Conservation (phyloP, 2,797 vertebrate genomes). For the Tokudaia tokunoshimensis region DNA sequence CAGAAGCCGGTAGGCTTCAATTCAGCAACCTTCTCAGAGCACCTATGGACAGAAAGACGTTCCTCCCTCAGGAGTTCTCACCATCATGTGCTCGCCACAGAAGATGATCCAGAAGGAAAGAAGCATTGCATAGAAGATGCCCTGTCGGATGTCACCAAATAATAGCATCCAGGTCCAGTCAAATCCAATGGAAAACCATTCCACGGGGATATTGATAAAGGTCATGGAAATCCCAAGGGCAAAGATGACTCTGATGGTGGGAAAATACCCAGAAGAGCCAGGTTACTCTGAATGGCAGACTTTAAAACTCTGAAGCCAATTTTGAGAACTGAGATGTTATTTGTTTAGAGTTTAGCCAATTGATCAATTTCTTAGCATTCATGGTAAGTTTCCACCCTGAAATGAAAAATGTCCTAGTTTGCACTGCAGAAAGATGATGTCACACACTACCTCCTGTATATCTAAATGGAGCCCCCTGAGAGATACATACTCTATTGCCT, state of each 20-base stretch:
- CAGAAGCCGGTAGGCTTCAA: too few species aligned
- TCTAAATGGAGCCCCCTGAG: background rate
- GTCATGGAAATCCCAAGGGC: constrained; percentile 99
- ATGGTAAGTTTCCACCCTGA: background rate
- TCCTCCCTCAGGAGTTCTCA: constrained; percentile 80
- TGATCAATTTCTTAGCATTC: background rate
- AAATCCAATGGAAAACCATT: constrained; percentile 98
- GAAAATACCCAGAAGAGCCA: constrained; percentile 48
- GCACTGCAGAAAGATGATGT: background rate
- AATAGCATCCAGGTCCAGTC: constrained; percentile 99
- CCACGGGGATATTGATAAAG: constrained; percentile 98
- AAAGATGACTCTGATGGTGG: constrained; percentile 93
- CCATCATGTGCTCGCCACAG: constrained; percentile 99
- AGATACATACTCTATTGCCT: background rate
- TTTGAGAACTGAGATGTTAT: background rate
- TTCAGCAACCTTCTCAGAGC: background rate
- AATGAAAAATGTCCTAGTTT: background rate
- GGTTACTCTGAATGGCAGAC: background rate
- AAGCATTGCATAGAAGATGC: constrained; percentile 98
- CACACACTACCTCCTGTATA: background rate
- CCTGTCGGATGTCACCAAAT: constrained; percentile 98
- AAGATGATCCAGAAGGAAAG: constrained; percentile 99
- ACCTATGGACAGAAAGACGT: background rate
- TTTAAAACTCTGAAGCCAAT: background rate
- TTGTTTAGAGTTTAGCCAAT: background rate